Conservation (phyloP, 2,113 vertebrate genomes). For the Vulpes lagopus region DNA sequence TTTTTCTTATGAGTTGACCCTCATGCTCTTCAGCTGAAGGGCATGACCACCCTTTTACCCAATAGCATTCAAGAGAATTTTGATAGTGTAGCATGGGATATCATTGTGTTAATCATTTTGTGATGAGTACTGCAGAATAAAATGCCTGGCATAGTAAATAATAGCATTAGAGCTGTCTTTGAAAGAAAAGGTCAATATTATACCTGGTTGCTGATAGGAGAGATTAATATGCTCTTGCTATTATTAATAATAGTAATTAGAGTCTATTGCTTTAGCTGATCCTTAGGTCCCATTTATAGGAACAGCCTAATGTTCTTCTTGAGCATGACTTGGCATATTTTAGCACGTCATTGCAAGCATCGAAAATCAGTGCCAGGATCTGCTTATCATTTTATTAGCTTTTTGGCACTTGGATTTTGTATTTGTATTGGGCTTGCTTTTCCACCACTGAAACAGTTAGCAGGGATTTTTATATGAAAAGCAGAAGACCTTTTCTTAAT, state of each 20-base stretch:
- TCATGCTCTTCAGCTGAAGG: neutral
- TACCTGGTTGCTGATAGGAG: slow-evolving; percentile 68
- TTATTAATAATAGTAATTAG: slow-evolving; percentile 81
- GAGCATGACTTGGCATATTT: slow-evolving; percentile 79
- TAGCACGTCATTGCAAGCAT: slow-evolving; percentile 53
- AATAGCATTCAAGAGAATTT: slow-evolving; percentile 42
- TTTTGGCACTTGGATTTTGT: slow-evolving; percentile 63
- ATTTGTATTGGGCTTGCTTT: slow-evolving; percentile 58
- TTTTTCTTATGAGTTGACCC: neutral
- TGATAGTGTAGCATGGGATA: neutral
- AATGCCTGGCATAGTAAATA: slow-evolving; percentile 69
- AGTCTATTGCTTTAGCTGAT: slow-evolving; percentile 67
- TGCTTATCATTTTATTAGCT: slow-evolving; percentile 73
- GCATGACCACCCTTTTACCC: neutral
- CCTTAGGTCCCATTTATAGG: slow-evolving; percentile 60
- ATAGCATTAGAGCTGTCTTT: slow-evolving; percentile 67
- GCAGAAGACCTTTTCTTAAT: slow-evolving; percentile 48
- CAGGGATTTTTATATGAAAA: slow-evolving; percentile 62
- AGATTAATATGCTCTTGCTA: slow-evolving; percentile 74
- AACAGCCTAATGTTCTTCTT: slow-evolving; percentile 70
- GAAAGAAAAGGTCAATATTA: slow-evolving; percentile 79
- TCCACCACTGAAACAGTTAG: slow-evolving; percentile 40
- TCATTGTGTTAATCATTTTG: slow-evolving; percentile 56
- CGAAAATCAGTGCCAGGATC: slow-evolving; percentile 70
- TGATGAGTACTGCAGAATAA: slow-evolving; percentile 61